Conservation (phyloP, 2,888 invertebrate species). For the Acanthosepion lycidas region DNA sequence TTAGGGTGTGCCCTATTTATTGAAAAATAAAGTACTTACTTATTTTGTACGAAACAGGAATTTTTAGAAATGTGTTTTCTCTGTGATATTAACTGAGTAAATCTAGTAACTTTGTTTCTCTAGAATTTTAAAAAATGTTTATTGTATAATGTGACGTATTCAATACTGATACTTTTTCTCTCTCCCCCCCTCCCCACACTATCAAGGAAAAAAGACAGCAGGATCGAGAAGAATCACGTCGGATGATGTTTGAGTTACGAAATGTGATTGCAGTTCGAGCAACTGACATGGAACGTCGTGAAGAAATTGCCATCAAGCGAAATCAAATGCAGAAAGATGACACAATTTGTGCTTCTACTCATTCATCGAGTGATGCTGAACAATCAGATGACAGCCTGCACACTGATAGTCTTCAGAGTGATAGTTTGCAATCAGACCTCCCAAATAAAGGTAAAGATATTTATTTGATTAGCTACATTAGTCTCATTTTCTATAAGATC, state of each 20-base stretch:
- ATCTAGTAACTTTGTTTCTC: too few relatives aligned
- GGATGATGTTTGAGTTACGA: conserved; percentile 66
- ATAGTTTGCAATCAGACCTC: conserved; percentile 33
- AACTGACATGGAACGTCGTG: conserved; percentile 59
- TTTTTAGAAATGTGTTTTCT: too few relatives aligned
- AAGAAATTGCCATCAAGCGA: conserved; percentile 57
- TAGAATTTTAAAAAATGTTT: too few relatives aligned
- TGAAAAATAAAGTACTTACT: too few relatives aligned
- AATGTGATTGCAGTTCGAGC: conserved; percentile 69
- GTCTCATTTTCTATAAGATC: too few relatives aligned
- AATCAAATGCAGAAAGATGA: neutral
- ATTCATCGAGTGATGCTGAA: neutral
- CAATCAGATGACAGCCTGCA: conserved; percentile 39
- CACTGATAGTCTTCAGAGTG: conserved; percentile 35
- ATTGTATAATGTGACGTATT: too few relatives aligned
- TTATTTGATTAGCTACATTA: too few relatives aligned
- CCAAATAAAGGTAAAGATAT: neutral
- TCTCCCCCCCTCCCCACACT: too few relatives aligned
- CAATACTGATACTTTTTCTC: too few relatives aligned
- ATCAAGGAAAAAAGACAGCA: conserved; percentile 60
- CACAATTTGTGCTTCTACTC: neutral
- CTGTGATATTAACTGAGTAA: too few relatives aligned
- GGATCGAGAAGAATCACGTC: conserved; percentile 64
- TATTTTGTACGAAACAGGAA: too few relatives aligned
- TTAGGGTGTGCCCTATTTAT: too few relatives aligned